Conservation (phyloP, 2,888 invertebrate species). For the Nebria salina region DNA sequence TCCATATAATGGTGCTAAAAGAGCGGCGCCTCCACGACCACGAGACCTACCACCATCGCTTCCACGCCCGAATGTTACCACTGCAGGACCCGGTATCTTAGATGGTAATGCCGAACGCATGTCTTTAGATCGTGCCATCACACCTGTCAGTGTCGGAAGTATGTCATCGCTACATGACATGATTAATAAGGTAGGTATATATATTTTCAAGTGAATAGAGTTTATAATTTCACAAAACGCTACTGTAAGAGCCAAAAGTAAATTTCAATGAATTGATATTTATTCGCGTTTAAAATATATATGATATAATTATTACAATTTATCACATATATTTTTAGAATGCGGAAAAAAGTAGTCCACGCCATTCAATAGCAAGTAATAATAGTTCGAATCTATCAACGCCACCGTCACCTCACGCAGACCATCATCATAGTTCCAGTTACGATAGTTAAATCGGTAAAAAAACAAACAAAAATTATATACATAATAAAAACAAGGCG, state of each 20-base stretch:
- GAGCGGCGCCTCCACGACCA: conserved; percentile 69
- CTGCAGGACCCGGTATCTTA: conserved; percentile 22
- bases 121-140: conserved; percentile 69
- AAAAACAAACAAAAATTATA: not conserved
- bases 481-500: not conserved
- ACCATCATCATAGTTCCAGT: conserved; percentile 72
- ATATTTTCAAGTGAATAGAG: no score
- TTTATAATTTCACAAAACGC: no score
- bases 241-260: no score
- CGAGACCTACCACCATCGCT: conserved; percentile 69
- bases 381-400: conserved; percentile 79
- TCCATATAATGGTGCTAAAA: conserved; percentile 63
- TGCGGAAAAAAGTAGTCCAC: conserved; percentile 67
- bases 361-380: conserved; percentile 78
- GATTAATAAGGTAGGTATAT: conserved; percentile 66
- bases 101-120: conserved; percentile 4
- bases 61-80: conserved; percentile 62
- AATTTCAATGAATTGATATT: not conserved
- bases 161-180: conserved; percentile 81
- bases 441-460: conserved; percentile 68
- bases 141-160: conserved; percentile 78
- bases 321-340: conserved; percentile 53
- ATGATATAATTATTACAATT: no score
- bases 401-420: conserved; percentile 75
- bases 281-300: not conserved